phyloP scores from a whole-genome alignment of 2,888 invertebrate species.

The Strigamia maritima region DNA sequence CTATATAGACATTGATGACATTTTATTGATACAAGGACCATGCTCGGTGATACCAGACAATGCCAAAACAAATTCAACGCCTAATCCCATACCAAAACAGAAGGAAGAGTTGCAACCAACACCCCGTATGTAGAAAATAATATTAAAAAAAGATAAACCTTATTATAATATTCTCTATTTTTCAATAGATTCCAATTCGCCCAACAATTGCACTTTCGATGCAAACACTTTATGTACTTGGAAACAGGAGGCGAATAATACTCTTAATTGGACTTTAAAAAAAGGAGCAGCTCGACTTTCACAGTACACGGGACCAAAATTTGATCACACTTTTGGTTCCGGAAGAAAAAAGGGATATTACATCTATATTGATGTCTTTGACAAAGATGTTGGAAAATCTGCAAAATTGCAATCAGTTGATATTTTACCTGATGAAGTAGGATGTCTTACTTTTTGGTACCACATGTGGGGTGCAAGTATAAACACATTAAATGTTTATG shows the following conservation, averaged over 20 bases:
- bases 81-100: not conserved
- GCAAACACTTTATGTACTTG: not conserved
- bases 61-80: not conserved
- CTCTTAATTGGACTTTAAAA: not conserved
- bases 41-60: not conserved
- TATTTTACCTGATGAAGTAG: not conserved
- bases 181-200: not conserved
- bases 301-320: not conserved
- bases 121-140: not conserved
- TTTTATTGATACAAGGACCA: not conserved
- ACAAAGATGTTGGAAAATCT: not conserved
- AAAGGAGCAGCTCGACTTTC: not conserved
- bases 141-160: not conserved
- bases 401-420: not conserved
- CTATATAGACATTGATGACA: not conserved
- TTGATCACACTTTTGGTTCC: not conserved
- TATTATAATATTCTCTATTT: not conserved
- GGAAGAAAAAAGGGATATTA: not conserved
- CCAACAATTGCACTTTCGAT: not conserved
- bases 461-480: not conserved
- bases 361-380: not conserved
- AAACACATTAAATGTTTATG: not conserved
- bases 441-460: not conserved
- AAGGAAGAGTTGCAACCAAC: not conserved
- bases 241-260: not conserved